A percentile compares a stretch with the other conserved stretches of the same genome.
phyloP scores from a whole-genome alignment of 2,797 vertebrate species.

The Chaetophractus vellerosus region DNA sequence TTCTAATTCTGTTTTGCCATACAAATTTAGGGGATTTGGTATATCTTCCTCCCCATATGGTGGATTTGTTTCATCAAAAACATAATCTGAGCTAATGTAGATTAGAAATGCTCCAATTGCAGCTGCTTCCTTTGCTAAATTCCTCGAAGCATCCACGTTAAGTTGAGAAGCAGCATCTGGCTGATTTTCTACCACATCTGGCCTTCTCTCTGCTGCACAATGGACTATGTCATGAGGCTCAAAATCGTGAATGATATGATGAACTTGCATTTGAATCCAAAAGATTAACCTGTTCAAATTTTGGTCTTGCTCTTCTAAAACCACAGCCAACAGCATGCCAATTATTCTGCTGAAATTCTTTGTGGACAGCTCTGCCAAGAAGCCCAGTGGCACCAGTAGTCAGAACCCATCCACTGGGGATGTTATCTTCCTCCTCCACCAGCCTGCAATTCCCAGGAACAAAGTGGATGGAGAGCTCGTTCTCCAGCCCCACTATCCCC shows the following conservation, averaged over 20 bases:
- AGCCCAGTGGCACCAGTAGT: slow-evolving; percentile 97
- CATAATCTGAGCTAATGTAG: slow-evolving; percentile 98
- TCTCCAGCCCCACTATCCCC: slow-evolving; percentile 91
- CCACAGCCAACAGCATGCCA: slow-evolving; percentile 95
- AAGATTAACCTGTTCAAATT: slow-evolving; percentile 94
- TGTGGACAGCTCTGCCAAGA: slow-evolving; percentile 95
- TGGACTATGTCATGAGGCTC: slow-evolving; percentile 97
- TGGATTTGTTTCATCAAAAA: slow-evolving; percentile 97
- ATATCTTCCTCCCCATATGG: slow-evolving; percentile 96
- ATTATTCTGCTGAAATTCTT: slow-evolving; percentile 93
- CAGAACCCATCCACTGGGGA: slow-evolving; percentile 91
- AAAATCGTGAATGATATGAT: slow-evolving; percentile 92
- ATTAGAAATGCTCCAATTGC: slow-evolving; percentile 93
- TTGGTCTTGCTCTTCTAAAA: slow-evolving; percentile 94
- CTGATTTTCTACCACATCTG: slow-evolving; percentile 96
- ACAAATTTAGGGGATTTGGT: slow-evolving; percentile 96
- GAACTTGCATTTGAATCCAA: slow-evolving; percentile 93
- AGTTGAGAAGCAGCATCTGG: slow-evolving; percentile 94
- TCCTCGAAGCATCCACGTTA: slow-evolving; percentile 95
- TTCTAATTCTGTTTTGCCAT: slow-evolving; percentile 97
- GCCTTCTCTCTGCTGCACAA: slow-evolving; percentile 97
- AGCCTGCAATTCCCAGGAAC: slow-evolving; percentile 92
- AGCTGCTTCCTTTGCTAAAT: slow-evolving; percentile 96
- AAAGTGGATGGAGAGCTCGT: slow-evolving; percentile 92
- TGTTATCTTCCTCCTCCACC: slow-evolving; percentile 92